Conservation (phyloP, 2,797 vertebrate genomes). For the Anguilla obscura region DNA sequence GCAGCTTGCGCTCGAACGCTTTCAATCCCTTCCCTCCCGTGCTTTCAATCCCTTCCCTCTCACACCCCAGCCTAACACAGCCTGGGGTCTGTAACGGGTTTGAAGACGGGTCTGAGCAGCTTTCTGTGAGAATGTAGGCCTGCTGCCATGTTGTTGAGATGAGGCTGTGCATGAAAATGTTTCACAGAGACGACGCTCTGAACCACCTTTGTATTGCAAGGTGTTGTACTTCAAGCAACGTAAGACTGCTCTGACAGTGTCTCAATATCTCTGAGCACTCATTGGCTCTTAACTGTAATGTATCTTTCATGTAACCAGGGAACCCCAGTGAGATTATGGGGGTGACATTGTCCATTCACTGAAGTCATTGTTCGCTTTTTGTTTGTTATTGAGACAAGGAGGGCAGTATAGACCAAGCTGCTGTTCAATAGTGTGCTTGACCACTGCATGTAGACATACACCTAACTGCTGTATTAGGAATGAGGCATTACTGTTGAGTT, state of each 20-base stretch:
- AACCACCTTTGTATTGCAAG: neutral
- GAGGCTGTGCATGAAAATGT: neutral
- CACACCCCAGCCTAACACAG: neutral
- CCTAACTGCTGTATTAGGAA: too few species aligned
- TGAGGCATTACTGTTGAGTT: too few species aligned
- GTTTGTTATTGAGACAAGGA: too few species aligned
- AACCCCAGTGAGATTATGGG: too few species aligned
- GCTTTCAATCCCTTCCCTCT: neutral
- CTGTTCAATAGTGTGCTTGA: too few species aligned
- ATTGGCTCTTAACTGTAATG: neutral
- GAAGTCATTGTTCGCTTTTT: too few species aligned
- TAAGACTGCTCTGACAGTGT: neutral
- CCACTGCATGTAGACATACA: too few species aligned
- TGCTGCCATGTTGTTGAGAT: neutral
- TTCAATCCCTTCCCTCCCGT: neutral
- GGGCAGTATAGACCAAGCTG: too few species aligned
- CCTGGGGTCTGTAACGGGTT: neutral
- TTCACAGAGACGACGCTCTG: neutral
- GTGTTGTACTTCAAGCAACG: neutral
- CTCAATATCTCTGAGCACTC: neutral
- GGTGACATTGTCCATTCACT: too few species aligned
- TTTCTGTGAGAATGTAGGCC: neutral
- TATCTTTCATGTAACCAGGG: too few species aligned
- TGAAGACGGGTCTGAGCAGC: neutral
- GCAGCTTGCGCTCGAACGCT: neutral